Evolutionary conservation across 1,140 invertebrate species (phyloP).

Genomic region (Oppia nitens): DNA sequence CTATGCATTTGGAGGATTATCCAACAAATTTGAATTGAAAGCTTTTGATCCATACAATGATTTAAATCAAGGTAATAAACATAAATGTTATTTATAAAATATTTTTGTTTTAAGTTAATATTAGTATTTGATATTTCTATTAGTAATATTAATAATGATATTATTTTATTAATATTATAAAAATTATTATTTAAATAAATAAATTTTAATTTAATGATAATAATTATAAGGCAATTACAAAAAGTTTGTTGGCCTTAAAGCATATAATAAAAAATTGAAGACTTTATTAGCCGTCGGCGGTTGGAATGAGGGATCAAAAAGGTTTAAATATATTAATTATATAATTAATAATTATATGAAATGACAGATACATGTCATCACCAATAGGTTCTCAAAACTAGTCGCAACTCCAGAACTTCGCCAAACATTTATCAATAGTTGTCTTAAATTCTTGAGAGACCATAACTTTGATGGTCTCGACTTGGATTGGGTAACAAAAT

Average conservation of each 20-base stretch:
- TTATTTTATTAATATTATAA: too few species aligned
- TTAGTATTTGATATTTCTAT: too few species aligned
- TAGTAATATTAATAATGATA: too few species aligned
- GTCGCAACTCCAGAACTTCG: constrained; percentile 55
- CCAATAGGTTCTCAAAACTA: constrained; percentile 52
- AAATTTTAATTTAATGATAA: too few species aligned
- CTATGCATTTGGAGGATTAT: constrained; percentile 82
- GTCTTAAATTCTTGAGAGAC: constrained; percentile 68
- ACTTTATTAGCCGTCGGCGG: constrained; percentile 84
- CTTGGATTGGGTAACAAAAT: constrained; percentile 53
- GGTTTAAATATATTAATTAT: constrained; percentile 31
- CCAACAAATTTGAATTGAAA: constrained; percentile 70
- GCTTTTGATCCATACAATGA: constrained; percentile 90
- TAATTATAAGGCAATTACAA: constrained; percentile 59
- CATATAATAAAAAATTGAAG: constrained; percentile 80
- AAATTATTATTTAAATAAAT: too few species aligned
- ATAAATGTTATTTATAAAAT: neutral
- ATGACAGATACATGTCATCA: neutral
- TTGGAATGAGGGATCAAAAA: constrained; percentile 82
- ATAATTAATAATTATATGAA: neutral
- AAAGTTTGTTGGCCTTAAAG: constrained; percentile 82
- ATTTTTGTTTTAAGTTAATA: too few species aligned
- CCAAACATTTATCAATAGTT: constrained; percentile 57
- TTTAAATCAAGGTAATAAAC: constrained; percentile 63
- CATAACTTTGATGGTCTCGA: constrained; percentile 91